Conservation (phyloP, 2,113 vertebrate species). For the Sminthopsis crassicaudata region DNA sequence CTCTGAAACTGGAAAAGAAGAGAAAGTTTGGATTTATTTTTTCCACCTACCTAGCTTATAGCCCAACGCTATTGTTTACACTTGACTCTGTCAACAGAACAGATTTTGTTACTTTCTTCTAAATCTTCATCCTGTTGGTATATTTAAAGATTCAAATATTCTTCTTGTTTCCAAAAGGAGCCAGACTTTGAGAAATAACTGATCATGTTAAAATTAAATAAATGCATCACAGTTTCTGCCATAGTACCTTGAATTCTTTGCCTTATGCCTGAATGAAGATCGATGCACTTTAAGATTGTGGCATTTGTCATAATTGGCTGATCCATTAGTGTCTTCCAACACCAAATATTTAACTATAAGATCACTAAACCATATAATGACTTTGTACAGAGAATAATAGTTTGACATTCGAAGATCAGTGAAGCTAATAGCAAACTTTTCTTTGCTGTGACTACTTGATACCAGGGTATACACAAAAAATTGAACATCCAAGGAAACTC, state of each 20-base stretch:
- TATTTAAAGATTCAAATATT: constrained; percentile 42
- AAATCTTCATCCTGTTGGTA: constrained; percentile 53
- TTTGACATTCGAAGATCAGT: constrained; percentile 51
- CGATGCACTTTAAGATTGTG: constrained; percentile 50
- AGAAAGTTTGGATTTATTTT: constrained; percentile 14
- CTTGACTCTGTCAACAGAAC: constrained; percentile 54
- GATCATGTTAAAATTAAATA: constrained; percentile 47
- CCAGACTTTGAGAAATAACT: constrained; percentile 32
- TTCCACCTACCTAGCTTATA: constrained; percentile 41
- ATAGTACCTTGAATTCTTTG: constrained; percentile 2
- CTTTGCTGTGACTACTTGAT: constrained; percentile 33
- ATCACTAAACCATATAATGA: constrained; percentile 64
- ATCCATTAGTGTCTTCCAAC: constrained; percentile 51
- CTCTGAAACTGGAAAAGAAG: constrained; percentile 40
- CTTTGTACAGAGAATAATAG: constrained; percentile 40
- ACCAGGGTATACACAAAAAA: constrained; percentile 2
- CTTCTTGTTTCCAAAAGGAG: constrained; percentile 33
- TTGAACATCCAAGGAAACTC: neutral
- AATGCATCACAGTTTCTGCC: constrained; percentile 11
- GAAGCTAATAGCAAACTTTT: constrained; percentile 51
- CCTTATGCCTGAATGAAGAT: constrained; percentile 45
- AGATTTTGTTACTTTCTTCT: constrained; percentile 49
- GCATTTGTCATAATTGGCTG: constrained; percentile 61
- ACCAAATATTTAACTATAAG: constrained; percentile 52
- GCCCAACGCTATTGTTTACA: constrained; percentile 47